These are phyloP conservation scores for Lepidotrigona ventralis DNA, from an alignment of 1,140 invertebrate genomes.

Conservation along the genomic window DNA sequence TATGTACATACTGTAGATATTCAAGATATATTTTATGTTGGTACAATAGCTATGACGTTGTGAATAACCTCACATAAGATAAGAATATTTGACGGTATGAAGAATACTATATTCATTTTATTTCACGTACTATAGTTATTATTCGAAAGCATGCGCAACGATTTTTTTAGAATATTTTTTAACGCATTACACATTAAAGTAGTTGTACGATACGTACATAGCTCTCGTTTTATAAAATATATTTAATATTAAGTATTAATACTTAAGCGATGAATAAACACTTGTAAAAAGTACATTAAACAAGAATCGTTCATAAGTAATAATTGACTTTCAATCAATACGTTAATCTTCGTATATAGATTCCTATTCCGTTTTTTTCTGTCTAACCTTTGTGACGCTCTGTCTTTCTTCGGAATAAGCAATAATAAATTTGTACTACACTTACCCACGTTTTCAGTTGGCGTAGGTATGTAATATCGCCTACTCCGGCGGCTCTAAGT, in stretches of 20 bases:
- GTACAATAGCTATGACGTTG: neutral
- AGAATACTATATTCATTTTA: neutral
- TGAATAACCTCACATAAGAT: neutral
- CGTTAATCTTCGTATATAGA: neutral
- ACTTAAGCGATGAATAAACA: neutral
- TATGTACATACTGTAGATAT: no score
- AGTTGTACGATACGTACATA: slow-evolving; percentile 5
- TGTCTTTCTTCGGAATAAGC: neutral
- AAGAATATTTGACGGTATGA: neutral
- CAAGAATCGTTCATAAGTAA: neutral
- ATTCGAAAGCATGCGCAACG: neutral
- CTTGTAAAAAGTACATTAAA: neutral
- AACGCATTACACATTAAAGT: neutral
- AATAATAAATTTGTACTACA: neutral
- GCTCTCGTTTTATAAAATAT: slow-evolving; percentile 23
- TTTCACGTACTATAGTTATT: neutral
- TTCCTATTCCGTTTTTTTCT: neutral
- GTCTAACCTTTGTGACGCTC: fast-evolving
- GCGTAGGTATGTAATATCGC: neutral
- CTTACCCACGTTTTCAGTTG: neutral
- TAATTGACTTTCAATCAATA: neutral
- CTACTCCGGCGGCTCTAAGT: no score
- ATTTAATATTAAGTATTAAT: slow-evolving; percentile 8
- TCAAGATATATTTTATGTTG: no score
- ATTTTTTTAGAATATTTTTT: slow-evolving; percentile 11